A percentile compares a stretch with the other conserved stretches of the same genome.
Evolutionary conservation across 2,113 vertebrate genomes (phyloP).

Genomic region (Hippocampus mohnikei): DNA sequence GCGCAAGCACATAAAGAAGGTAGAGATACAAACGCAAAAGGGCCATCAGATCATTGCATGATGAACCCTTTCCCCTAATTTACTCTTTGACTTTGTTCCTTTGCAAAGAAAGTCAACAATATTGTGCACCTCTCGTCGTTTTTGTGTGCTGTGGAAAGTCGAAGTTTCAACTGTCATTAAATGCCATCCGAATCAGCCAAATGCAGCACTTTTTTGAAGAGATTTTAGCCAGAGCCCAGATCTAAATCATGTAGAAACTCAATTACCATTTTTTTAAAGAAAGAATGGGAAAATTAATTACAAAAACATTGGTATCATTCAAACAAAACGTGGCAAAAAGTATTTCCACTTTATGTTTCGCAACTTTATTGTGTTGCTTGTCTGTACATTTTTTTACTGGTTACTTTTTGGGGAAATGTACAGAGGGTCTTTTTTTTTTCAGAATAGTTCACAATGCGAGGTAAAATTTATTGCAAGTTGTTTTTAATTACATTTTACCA

Average conservation of each 20-base stretch:
- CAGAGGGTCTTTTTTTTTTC: no score
- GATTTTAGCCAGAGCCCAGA: neutral
- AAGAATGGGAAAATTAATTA: neutral
- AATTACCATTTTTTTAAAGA: no score
- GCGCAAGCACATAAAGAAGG: constrained; percentile 18
- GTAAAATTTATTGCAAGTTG: no score
- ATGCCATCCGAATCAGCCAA: neutral
- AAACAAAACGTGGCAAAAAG: no score
- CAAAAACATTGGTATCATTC: no score
- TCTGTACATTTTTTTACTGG: no score
- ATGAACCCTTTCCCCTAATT: constrained; percentile 45
- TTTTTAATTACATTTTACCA: no score
- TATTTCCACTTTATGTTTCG: no score
- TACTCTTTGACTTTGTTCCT: constrained; percentile 64
- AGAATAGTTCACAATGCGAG: no score
- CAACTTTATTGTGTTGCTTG: no score
- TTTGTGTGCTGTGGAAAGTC: neutral
- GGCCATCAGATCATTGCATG: constrained; percentile 54
- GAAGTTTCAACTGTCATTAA: neutral
- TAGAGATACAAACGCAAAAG: constrained; percentile 46
- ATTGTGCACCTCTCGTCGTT: neutral
- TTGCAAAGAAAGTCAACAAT: constrained; percentile 18
- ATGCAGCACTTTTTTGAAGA: neutral
- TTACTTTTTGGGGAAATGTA: no score
- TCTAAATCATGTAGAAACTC: neutral